Percentiles rank a stretch among this genome's conserved stretches.
phyloP scores from a whole-genome alignment of 2,113 vertebrate species.

The Natator depressus region DNA sequence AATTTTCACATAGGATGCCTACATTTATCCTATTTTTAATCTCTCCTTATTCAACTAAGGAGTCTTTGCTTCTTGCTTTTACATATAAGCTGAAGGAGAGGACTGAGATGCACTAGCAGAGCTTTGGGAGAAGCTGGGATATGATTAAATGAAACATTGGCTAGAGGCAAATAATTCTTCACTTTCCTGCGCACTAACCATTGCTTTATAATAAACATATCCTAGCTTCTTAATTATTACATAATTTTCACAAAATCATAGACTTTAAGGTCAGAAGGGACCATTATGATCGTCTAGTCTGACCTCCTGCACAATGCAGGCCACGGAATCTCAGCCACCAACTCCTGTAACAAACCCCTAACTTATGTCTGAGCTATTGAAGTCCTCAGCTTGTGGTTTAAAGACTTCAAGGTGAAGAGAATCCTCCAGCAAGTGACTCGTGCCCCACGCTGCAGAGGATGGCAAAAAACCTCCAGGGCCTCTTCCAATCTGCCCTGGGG shows the following conservation, averaged over 20 bases:
- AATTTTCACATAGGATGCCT: neutral
- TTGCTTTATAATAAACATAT: neutral
- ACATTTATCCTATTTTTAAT: neutral
- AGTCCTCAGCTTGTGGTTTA: no score
- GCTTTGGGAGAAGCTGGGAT: neutral
- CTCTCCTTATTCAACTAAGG: neutral
- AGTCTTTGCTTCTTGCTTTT: neutral
- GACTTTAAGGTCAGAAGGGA: no score
- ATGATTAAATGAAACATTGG: neutral
- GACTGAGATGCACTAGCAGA: neutral
- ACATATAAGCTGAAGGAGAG: neutral
- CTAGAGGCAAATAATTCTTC: neutral
- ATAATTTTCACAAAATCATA: neutral
- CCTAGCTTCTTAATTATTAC: neutral
- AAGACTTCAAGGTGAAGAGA: no score
- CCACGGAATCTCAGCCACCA: no score
- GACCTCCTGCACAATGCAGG: no score
- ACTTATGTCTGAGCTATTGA: no score
- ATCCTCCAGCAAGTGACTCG: no score
- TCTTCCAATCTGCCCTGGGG: no score
- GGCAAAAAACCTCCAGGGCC: no score
- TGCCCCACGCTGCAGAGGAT: no score
- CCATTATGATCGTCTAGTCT: no score
- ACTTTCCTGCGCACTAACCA: neutral
- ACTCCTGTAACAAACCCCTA: no score